Evolutionary conservation across 1,140 invertebrate species (phyloP), one percentile per base, ranked within the genome.

Genomic region (Uloborus diversus): DNA sequence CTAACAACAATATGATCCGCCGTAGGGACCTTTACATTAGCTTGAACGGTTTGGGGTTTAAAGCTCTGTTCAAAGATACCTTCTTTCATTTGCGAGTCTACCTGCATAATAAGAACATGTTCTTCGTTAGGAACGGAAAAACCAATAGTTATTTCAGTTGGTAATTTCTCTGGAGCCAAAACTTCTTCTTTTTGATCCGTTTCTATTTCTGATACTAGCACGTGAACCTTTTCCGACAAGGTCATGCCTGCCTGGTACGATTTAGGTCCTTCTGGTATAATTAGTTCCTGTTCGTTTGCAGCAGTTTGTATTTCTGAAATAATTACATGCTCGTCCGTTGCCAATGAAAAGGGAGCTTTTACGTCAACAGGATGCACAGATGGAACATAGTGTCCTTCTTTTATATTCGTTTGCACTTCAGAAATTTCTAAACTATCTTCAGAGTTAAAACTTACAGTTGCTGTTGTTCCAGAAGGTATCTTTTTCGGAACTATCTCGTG

Each of bases 1-100:
- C 68, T 79, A 27, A 83, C 49, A 11, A 81, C 62, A n/a, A 82
- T 51, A 49, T 83, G 81, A 28, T 82, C 64, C 28, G 65, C 53
- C 14, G 65, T 71, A 14, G 81, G 70, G 23, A 82, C 57, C 20
- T 59, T 7, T n/a, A 73, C 25, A n/a, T 56, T 14, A 23, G 65
- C 82, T 51, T 37, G 37, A 25, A 51, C 53, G 23, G 42, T 66
- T 4, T 14, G 30, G 13, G 82, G 82, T 62, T 61, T 32, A 47
- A 73, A 47, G 2, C 69, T 47, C 2, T 79, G 75, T 47, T 28
- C 37, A 20, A 82, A 64, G 7, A 68, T 33, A 17, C 62, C 62
- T 81, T 82, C 81, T 56, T 81, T 81, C 17, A 82, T 23, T 27
- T 81, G 61, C 35, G 66, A 56, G n/a, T 71, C 53, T 30, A 64